A percentile compares a stretch with the other conserved stretches of the same genome.
phyloP scores from a whole-genome alignment of 2,888 invertebrate species.

The Andrena fulva region DNA sequence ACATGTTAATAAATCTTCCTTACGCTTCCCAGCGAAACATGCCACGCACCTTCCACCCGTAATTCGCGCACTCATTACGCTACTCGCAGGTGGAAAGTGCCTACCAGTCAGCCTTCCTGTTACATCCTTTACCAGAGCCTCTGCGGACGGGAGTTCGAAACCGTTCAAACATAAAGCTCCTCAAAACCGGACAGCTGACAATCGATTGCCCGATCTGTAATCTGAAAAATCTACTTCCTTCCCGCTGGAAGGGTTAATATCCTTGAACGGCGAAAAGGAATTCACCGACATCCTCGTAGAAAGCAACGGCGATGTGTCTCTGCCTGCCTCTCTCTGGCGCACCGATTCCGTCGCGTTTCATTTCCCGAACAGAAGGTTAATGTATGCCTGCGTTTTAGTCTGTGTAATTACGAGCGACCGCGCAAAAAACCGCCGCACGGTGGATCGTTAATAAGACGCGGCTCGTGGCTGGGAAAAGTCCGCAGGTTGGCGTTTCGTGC shows the following conservation, averaged over 20 bases:
- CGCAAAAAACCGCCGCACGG: conserved; percentile 6
- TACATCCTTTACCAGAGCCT: conserved; percentile 19
- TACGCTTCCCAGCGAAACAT: conserved; percentile 2
- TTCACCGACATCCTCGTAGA: conserved; percentile 4
- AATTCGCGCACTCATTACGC: conserved; percentile 28
- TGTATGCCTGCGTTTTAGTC: conserved; percentile 14
- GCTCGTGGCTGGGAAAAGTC: conserved; percentile 2
- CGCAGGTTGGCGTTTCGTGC: background rate
- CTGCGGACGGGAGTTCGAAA: background rate
- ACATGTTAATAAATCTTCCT: conserved; percentile 24
- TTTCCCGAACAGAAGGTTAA: conserved; percentile 30
- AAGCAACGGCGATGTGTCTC: conserved; percentile 12
- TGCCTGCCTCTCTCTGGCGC: background rate
- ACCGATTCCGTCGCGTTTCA: conserved; percentile 15
- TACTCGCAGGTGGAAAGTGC: conserved; percentile 33
- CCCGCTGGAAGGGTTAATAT: conserved; percentile 1
- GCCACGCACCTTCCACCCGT: conserved; percentile 35
- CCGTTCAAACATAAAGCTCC: background rate
- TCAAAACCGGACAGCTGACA: background rate
- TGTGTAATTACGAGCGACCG: conserved; percentile 20
- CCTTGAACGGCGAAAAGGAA: conserved; percentile 3
- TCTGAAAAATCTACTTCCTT: background rate
- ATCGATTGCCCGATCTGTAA: background rate
- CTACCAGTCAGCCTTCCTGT: conserved; percentile 33
- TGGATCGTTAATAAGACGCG: conserved; percentile 44